Base-by-base conservation (phyloP, 2,113 vertebrate species). In the Myotis davidii region DNA sequence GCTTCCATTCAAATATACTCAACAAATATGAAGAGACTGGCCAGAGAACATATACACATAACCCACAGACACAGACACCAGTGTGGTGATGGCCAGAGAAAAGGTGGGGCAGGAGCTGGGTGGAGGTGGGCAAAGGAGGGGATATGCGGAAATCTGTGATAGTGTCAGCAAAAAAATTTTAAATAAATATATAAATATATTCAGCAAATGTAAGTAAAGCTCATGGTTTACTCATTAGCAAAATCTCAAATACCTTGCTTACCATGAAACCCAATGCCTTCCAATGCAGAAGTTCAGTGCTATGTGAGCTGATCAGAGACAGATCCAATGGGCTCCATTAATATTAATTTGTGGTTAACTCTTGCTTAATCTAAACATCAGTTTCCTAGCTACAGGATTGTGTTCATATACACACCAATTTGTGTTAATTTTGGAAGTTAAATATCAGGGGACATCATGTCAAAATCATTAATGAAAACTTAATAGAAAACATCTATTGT, bases 371-470 rank as follows among this genome's bases (percentile, higher is more conserved):
- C 59, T 72, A 70, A 88, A 97, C 95, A 85, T 95, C 81, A 90
- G 64, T 96, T 93, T 95, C 16, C 61, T 87, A 73, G 95, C 81
- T 94, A 70, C 20, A 95, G 48, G 61, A 91, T 48, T 91, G 14
- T 85, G 48, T 85, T 95, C 87, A 73, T 88, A 93, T 85, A 20
- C 90, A 96, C 96, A 85, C 76, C 85, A 97, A 97, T 97, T 94
- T 96, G 82, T 94, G 85, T 92, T 97, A 93, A 96, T 95, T 96
- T 97, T 83, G 37, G 12, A 93, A 96, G 82, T 93, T 64, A 97
- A 87, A 50, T 97, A 96, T 96, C 94, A 96, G 67, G 90, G 89
- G 54, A 90, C n/a, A 92, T 93, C 69, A 88, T 95, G 82, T 94
- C 92, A 97, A 96, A 97, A 88, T 23, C 21, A 7, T 95, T 97